phyloP scores from a whole-genome alignment of 2,888 invertebrate species.

The Ganaspis brasiliensis region DNA sequence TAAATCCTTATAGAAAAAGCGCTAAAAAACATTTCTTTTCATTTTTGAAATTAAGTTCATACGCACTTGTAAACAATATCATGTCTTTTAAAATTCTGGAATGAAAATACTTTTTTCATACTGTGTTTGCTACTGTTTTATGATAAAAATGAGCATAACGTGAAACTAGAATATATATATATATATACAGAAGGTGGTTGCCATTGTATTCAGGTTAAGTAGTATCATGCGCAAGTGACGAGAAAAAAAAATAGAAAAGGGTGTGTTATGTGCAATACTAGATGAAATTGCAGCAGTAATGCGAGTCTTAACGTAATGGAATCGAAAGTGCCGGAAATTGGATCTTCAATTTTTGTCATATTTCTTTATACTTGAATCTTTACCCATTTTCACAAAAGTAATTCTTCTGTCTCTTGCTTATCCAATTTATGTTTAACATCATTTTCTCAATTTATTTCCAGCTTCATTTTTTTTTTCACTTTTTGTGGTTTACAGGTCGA shows the following conservation, averaged over 20 bases:
- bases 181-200: conserved; percentile 26
- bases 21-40: too few relatives aligned
- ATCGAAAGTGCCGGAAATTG: conserved; percentile 19
- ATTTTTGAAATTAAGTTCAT: too few relatives aligned
- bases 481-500: too few relatives aligned
- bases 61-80: too few relatives aligned
- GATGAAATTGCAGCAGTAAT: conserved; percentile 40
- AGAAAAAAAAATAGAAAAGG: conserved; percentile 19
- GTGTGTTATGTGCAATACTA: conserved; percentile 33
- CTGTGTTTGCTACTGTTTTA: neutral
- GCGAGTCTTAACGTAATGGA: conserved; percentile 28
- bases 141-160: conserved; percentile 2
- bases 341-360: conserved; percentile 8
- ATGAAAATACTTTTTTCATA: neutral
- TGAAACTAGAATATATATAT: conserved; percentile 33
- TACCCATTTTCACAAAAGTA: too few relatives aligned
- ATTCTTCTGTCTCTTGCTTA: too few relatives aligned
- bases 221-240: conserved; percentile 27
- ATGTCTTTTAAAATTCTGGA: neutral
- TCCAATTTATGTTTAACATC: too few relatives aligned
- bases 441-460: too few relatives aligned
- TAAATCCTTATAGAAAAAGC: too few relatives aligned
- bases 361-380: neutral
- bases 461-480: too few relatives aligned
- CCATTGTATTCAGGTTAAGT: conserved; percentile 31